A percentile compares a stretch with the other conserved stretches of the same genome.
These are phyloP conservation scores for Empis livida DNA, from an alignment of 2,888 invertebrate species.

Conservation along the genomic window DNA sequence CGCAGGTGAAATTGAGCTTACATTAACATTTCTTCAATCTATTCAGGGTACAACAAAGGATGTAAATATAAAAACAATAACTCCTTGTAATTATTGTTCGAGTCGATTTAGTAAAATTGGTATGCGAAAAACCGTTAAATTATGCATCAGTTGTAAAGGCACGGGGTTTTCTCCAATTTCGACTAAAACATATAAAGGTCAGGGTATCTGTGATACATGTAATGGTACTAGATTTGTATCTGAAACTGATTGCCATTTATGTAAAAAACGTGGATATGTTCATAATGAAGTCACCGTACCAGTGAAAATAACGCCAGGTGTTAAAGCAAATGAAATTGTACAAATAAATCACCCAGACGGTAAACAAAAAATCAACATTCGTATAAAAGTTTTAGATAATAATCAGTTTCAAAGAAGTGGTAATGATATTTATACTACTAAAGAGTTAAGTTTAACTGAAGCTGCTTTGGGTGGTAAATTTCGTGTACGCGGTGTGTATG, in stretches of 20 bases:
- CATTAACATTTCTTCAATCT: slow-evolving; percentile 25
- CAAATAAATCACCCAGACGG: slow-evolving; percentile 24
- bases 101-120: slow-evolving; percentile 22
- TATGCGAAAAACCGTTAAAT: slow-evolving; percentile 20
- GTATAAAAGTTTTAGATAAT: slow-evolving; percentile 20
- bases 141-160: slow-evolving; percentile 29
- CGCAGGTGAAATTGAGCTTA: slow-evolving; percentile 17
- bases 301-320: slow-evolving; percentile 24
- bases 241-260: slow-evolving; percentile 24
- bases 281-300: slow-evolving; percentile 19
- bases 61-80: slow-evolving; percentile 20
- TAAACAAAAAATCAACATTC: slow-evolving; percentile 21
- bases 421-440: slow-evolving; percentile 25
- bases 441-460: slow-evolving; percentile 24
- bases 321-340: slow-evolving; percentile 23
- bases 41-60: slow-evolving; percentile 26
- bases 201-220: slow-evolving; percentile 22
- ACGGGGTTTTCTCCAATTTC: slow-evolving; percentile 23
- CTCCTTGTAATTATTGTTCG: slow-evolving; percentile 25
- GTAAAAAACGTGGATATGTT: slow-evolving; percentile 25
- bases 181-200: slow-evolving; percentile 17
- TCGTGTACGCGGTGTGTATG: slow-evolving; percentile 26
- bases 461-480: slow-evolving; percentile 27
- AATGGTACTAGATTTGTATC: slow-evolving; percentile 25
- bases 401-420: slow-evolving; percentile 25